These are phyloP conservation scores for Danio rerio DNA, from an alignment of 2,113 vertebrate genomes.

Conservation along the genomic window DNA sequence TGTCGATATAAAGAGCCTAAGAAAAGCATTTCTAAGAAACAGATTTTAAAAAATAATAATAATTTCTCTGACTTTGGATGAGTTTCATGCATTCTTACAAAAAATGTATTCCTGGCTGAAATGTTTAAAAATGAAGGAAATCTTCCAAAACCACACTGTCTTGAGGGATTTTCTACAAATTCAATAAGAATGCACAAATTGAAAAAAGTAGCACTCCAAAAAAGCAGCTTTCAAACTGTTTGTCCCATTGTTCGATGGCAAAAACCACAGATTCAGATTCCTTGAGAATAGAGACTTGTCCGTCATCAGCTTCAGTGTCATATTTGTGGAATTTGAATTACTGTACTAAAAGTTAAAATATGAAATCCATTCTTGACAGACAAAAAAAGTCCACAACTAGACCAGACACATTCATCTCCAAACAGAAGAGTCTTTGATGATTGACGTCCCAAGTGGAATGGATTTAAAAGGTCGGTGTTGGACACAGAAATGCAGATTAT, in stretches of 20 bases:
- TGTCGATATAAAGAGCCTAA: no score
- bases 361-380: slow-evolving; percentile 31
- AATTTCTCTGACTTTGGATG: neutral
- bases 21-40: neutral
- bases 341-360: slow-evolving; percentile 24
- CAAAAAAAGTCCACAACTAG: slow-evolving; percentile 7
- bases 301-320: neutral
- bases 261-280: neutral
- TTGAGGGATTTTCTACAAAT: slow-evolving; percentile 15
- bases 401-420: slow-evolving; percentile 35
- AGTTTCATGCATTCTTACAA: neutral
- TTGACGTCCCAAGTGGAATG: neutral
- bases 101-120: neutral
- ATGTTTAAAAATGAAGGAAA: neutral
- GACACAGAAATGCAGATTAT: slow-evolving; percentile 23
- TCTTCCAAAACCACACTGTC: neutral
- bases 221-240: slow-evolving; percentile 11
- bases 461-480: neutral
- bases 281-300: neutral
- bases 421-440: slow-evolving; percentile 20
- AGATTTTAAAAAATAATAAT: neutral
- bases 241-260: slow-evolving; percentile 3
- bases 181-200: neutral
- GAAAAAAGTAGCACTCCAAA: neutral
- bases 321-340: slow-evolving; percentile 18